These are phyloP conservation scores for Muschampia plurimacula DNA, from an alignment of 2,888 invertebrate genomes.

Conservation along the genomic window DNA sequence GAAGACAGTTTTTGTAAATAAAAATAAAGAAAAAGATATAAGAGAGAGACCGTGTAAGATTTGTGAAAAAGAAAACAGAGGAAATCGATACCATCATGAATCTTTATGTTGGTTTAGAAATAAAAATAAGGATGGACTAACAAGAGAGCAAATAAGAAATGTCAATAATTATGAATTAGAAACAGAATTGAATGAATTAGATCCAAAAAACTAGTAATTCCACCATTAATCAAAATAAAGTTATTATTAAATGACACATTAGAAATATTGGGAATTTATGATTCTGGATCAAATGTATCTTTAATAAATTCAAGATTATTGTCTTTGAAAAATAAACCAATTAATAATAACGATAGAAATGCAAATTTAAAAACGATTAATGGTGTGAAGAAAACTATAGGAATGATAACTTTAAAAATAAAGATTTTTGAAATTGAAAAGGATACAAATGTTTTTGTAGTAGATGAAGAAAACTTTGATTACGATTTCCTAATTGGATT, in stretches of 20 bases:
- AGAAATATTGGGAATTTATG: slow-evolving; percentile 26
- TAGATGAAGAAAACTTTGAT: slow-evolving; percentile 22
- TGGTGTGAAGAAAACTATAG: slow-evolving; percentile 40
- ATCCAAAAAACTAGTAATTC: slow-evolving; percentile 15
- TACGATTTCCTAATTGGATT: slow-evolving; percentile 39
- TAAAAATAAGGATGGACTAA: neutral
- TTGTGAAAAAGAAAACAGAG: slow-evolving; percentile 8
- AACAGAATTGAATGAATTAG: neutral
- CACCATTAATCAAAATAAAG: slow-evolving; percentile 11
- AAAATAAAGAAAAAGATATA: neutral
- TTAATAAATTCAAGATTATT: slow-evolving; percentile 39
- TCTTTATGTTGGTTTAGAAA: slow-evolving; percentile 5
- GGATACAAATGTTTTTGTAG: slow-evolving; percentile 27
- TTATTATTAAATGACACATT: slow-evolving; percentile 17
- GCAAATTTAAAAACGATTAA: slow-evolving; percentile 40
- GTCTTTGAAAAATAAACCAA: neutral
- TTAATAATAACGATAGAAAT: neutral
- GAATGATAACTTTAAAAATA: slow-evolving; percentile 35
- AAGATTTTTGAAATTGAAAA: slow-evolving; percentile 32
- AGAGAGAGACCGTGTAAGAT: neutral
- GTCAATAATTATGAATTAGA: slow-evolving; percentile 10
- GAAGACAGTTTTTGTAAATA: neutral
- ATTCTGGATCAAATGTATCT: slow-evolving; percentile 32
- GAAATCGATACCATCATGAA: neutral
- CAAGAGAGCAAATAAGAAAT: neutral